Base-by-base conservation (phyloP, 2,797 vertebrate genomes). In the Nannoperca obscura region DNA sequence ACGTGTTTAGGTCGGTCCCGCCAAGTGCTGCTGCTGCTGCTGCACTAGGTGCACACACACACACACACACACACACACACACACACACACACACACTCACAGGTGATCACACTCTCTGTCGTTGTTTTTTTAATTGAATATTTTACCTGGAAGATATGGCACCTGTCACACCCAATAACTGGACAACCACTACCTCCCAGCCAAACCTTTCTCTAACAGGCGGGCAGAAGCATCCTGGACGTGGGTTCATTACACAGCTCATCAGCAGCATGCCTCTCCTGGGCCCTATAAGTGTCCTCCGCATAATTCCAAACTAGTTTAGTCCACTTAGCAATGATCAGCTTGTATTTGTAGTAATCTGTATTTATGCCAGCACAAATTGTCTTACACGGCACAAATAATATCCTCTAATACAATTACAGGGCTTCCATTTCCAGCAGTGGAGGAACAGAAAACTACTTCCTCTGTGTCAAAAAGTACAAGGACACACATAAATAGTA, bases 241-340 rank as follows among this genome's bases (percentile, higher is more conserved):
- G 9, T 8, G 47, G 54, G 12, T 71, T 81, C 85, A 88, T 85
- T 83, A 72, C 62, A 71, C 70, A 76, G 85, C 80, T 79, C 76
- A 78, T 71, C 73, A 83, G 71, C 57, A 75, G 63, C 60, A 83
- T 69, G 55, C 50, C 53, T 79, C 80, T 86, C 80, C 63, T 50
- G 82, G 80, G 82, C 40, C 66, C 59, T 50, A 30, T 80, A 55
- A 71, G 74, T 74, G 65, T 85, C 74, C 74, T 71, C 81, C 57
- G 32, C 79, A 76, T 81, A 38, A 80, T 82, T 74, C 66, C 71
- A 81, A 78, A 82, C 49, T 58, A 69, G 73, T 53, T 67, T 61
- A 61, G 73, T 85, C 61, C 62, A 74, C 44, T 84, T 86, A 78
- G 76, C 53, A 71, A 60, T 55, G 64, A 83, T 79, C 67, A 71